phyloP scores from a whole-genome alignment of 2,888 invertebrate species.

The Didymodactylos carnosus region DNA sequence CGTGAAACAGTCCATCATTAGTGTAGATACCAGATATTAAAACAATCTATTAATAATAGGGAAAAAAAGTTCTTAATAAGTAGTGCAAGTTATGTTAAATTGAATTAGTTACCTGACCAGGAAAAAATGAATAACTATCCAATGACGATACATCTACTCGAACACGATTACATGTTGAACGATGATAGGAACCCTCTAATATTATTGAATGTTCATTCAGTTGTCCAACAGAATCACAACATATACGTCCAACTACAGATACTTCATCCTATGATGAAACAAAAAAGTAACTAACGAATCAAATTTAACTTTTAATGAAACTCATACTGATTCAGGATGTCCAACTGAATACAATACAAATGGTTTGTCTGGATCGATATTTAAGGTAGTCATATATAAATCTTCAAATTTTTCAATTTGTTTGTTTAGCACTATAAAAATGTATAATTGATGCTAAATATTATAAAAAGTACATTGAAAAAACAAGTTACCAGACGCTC shows the following conservation, averaged over 20 bases:
- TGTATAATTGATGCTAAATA: not conserved
- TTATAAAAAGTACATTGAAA: not conserved
- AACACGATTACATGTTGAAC: constrained; percentile 27
- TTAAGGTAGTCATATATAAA: not conserved
- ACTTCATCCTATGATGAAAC: constrained; percentile 32
- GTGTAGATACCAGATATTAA: not conserved
- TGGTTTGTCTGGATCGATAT: not conserved
- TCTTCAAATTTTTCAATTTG: constrained; percentile 1
- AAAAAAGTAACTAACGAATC: not conserved
- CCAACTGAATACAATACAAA: not conserved
- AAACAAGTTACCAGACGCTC: not conserved
- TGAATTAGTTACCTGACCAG: constrained; percentile 46
- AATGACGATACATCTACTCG: constrained; percentile 39
- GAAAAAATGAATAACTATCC: constrained; percentile 49
- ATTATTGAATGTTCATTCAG: constrained; percentile 50
- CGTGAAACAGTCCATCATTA: not conserved
- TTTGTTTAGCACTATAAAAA: not conserved
- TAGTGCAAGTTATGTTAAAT: not conserved
- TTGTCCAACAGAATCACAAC: constrained; percentile 52
- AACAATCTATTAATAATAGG: not conserved
- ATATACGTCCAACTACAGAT: constrained; percentile 49
- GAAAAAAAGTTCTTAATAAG: not conserved
- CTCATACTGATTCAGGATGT: not conserved
- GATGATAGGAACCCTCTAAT: constrained; percentile 44
- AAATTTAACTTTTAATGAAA: not conserved